Base-by-base conservation (phyloP, 2,797 vertebrate species). In the Sarcoramphus papa region DNA sequence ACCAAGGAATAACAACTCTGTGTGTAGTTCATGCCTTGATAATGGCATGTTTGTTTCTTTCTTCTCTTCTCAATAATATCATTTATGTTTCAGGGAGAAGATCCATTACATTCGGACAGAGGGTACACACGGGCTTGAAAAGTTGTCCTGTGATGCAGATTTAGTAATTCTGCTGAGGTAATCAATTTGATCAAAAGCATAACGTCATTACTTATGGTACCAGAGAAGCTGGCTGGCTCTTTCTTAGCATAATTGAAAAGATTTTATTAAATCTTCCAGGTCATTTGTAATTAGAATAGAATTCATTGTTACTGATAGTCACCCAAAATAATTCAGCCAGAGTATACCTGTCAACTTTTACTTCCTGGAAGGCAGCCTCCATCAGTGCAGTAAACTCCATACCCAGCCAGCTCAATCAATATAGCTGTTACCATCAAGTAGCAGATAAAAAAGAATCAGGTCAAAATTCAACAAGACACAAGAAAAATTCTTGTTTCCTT, bases 81-180 rank as follows among this genome's bases (percentile, higher is more conserved):
- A 16, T 72, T 83, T 74, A 30, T 81, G n/a, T 97, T 97, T 91
- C 97, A 99, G 99, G 98, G 99, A 99, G 98, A 99, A 99, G 98
- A 99, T 99, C 94, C 99, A 99, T 98, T 99, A 99, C 96, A 99
- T 99, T 96, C 98, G 99, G 69, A 99, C 99, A 56, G 99, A 99
- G 96, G 99, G 99, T 33, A 98, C 98, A 64, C 99, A 99, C 56
- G 99, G 99, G 12, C 98, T 99, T 95, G 99, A 99, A 97, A 99
- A 99, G 96, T 95, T 99, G 96, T 99, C 99, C 2, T 99, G 99
- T 97, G 99, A 99, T 80, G 99, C 99, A 73, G 99, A 99, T 97
- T 98, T 99, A 75, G 99, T 99, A 95, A 99, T 99, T 97, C 97
- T 99, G 85, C 97, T 99, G 69, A 99, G 99, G 99, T 99, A 98